Conservation (phyloP, 2,797 vertebrate species). For the Acanthurus lineatus region DNA sequence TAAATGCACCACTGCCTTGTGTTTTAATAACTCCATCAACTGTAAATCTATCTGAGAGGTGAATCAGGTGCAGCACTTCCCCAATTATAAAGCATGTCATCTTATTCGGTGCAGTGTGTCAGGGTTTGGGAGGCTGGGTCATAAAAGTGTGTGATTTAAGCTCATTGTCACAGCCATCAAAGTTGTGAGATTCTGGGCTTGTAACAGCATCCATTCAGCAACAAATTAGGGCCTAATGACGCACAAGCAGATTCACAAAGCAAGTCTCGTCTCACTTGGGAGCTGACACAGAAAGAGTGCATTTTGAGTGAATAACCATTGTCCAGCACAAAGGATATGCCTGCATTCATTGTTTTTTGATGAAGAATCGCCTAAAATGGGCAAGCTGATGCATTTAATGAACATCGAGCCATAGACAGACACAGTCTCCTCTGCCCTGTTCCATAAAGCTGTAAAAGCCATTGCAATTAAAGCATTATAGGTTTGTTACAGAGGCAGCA, state of each 20-base stretch:
- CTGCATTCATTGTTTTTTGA: conserved; percentile 57
- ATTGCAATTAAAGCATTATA: conserved; percentile 52
- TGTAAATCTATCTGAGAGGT: conserved; percentile 71
- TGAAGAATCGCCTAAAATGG: conserved; percentile 47
- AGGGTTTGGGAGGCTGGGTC: conserved; percentile 50
- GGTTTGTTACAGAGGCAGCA: conserved; percentile 49
- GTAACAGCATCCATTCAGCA: conserved; percentile 63
- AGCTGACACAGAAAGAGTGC: conserved; percentile 24
- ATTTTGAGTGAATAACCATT: conserved; percentile 38
- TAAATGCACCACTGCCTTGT: conserved; percentile 63
- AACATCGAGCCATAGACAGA: conserved; percentile 23
- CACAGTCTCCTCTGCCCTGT: conserved; percentile 34
- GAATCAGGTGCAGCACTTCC: conserved; percentile 55
- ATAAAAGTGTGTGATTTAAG: conserved; percentile 82
- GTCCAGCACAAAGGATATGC: conserved; percentile 38
- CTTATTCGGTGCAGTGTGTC: conserved; percentile 66
- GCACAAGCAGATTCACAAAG: conserved; percentile 51
- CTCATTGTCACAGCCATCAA: conserved; percentile 58
- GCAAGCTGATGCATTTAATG: conserved; percentile 41
- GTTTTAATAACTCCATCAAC: conserved; percentile 77
- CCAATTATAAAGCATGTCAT: conserved; percentile 72
- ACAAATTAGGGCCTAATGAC: conserved; percentile 58
- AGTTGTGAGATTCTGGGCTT: conserved; percentile 59
- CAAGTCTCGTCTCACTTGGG: conserved; percentile 41
- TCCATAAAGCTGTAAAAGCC: conserved; percentile 53